Conservation (phyloP, 2,113 vertebrate species). For the Tenrec ecaudatus region DNA sequence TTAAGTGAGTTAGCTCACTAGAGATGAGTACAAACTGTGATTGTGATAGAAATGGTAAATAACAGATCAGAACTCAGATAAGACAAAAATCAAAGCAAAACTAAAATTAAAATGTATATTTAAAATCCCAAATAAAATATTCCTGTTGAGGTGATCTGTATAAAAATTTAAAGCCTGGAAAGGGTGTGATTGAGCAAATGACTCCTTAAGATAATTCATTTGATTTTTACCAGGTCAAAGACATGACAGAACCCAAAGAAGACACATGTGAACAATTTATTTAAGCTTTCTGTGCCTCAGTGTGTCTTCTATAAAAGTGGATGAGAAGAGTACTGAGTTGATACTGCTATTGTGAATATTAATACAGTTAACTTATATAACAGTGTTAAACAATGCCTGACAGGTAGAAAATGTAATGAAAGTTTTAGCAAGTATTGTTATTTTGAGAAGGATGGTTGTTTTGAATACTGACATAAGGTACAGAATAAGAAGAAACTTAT, state of each 20-base stretch:
- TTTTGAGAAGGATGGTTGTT: background rate
- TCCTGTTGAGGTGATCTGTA: background rate
- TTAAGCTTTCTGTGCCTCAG: background rate
- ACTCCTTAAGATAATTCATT: too few species aligned
- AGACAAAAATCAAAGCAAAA: background rate
- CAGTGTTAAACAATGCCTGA: background rate
- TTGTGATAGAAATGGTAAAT: slow-evolving; percentile 25
- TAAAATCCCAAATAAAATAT: background rate
- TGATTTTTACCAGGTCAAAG: background rate
- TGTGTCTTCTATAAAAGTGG: background rate
- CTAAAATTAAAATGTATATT: background rate
- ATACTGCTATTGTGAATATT: background rate
- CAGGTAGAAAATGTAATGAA: background rate
- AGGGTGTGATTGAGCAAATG: background rate
- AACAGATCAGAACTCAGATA: background rate
- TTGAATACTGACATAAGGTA: background rate
- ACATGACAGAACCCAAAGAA: background rate
- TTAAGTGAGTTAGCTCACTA: slow-evolving; percentile 6
- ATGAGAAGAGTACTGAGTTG: background rate
- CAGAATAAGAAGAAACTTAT: background rate
- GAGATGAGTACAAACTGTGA: slow-evolving; percentile 11
- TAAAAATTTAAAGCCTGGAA: slow-evolving; percentile 20
- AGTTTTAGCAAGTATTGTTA: background rate
- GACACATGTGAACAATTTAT: background rate
- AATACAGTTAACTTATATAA: background rate